phyloP scores from a whole-genome alignment of 2,113 vertebrate genomes.

The Myrmecophaga tridactyla region DNA sequence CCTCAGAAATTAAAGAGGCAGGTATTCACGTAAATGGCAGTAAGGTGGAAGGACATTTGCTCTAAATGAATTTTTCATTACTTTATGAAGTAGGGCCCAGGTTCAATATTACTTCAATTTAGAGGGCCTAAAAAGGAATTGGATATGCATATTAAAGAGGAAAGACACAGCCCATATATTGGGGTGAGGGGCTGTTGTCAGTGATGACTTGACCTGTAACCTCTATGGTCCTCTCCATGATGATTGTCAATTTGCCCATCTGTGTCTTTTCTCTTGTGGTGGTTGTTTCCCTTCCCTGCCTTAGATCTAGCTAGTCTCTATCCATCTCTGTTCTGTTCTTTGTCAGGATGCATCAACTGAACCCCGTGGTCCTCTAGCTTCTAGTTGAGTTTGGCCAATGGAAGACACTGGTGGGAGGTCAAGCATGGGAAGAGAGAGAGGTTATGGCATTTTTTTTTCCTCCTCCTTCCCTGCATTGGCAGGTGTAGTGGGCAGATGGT shows the following conservation, averaged over 20 bases:
- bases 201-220: background rate
- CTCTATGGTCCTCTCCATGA: no score
- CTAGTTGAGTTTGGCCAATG: background rate
- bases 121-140: background rate
- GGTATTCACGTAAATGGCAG: background rate
- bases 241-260: background rate
- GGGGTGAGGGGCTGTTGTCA: background rate
- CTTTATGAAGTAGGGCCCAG: background rate
- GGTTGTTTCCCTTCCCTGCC: background rate
- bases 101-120: background rate
- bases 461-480: background rate
- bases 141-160: background rate
- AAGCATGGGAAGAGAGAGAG: background rate
- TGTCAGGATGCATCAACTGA: background rate
- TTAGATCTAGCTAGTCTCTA: background rate
- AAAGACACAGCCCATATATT: background rate
- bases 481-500: background rate
- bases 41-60: background rate
- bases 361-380: background rate
- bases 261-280: background rate
- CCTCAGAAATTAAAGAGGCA: conserved; percentile 11
- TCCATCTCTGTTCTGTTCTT: background rate
- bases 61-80: background rate
- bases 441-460: background rate
- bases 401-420: background rate